A percentile compares a stretch with the other conserved stretches of the same genome.
Conservation (phyloP, 2,113 vertebrate species). For the Rhabdomys dilectus region DNA sequence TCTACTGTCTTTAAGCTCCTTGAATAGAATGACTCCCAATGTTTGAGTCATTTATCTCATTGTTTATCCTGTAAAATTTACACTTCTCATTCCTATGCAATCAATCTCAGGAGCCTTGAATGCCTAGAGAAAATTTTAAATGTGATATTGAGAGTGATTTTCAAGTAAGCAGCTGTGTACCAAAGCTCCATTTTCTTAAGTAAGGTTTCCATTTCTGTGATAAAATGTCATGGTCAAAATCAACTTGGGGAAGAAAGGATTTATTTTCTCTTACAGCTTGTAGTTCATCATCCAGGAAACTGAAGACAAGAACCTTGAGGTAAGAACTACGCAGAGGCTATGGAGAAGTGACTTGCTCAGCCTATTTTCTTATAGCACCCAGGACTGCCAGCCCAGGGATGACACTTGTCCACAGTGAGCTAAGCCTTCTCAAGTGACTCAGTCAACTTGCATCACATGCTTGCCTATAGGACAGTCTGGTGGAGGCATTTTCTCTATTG, state of each 20-base stretch:
- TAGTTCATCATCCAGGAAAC: background rate
- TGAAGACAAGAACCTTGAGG: background rate
- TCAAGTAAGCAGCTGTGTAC: background rate
- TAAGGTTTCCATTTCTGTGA: background rate
- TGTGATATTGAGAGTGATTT: background rate
- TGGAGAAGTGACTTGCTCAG: background rate
- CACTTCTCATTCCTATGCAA: background rate
- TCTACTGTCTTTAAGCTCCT: background rate
- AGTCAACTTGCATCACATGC: background rate
- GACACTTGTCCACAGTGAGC: background rate
- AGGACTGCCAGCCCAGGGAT: background rate
- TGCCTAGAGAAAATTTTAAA: background rate
- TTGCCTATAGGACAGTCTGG: background rate
- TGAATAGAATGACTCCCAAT: background rate
- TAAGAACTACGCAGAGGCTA: background rate
- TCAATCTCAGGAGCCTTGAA: background rate
- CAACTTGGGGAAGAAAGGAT: background rate
- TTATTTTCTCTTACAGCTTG: background rate
- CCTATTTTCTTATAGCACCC: background rate
- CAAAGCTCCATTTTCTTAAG: background rate
- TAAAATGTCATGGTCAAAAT: background rate
- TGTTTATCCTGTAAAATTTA: background rate
- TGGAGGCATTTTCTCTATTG: background rate
- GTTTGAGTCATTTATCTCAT: background rate
- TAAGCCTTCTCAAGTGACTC: background rate